Evolutionary conservation across 2,113 vertebrate species (phyloP).

Genomic region (Tricholaema leucomelas): DNA sequence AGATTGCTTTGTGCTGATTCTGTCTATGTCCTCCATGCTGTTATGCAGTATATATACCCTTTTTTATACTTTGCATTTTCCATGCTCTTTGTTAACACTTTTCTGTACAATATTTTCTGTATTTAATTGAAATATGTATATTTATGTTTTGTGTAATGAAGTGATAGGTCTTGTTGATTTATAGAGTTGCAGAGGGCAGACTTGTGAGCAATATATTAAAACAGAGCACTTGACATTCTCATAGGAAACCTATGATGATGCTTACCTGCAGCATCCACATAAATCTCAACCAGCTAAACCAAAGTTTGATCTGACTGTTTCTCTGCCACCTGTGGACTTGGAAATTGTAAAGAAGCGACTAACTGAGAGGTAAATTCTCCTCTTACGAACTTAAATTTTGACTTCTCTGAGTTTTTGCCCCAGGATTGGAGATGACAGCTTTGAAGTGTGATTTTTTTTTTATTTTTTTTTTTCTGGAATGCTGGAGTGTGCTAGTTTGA

Average conservation of each 20-base stretch:
- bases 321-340: slow-evolving; percentile 78
- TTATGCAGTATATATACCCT: background rate
- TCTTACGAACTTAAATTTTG: background rate
- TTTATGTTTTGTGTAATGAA: background rate
- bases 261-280: background rate
- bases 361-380: slow-evolving; percentile 75
- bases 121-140: background rate
- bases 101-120: background rate
- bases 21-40: background rate
- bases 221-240: background rate
- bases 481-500: too few species aligned
- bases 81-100: background rate
- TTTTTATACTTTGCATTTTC: background rate
- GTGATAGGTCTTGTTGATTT: background rate
- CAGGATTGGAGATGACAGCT: background rate
- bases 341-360: slow-evolving; percentile 86
- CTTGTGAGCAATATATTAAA: background rate
- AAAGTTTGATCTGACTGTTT: slow-evolving; percentile 74
- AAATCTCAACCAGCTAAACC: slow-evolving; percentile 40
- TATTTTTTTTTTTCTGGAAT: background rate
- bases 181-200: background rate
- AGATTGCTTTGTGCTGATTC: background rate
- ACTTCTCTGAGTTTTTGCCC: background rate
- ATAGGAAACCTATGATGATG: slow-evolving; percentile 49
- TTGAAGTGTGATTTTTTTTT: background rate